Evolutionary conservation across 2,888 invertebrate species (phyloP), one percentile per base, ranked within the genome.

Genomic region (Aleiodes alternator): DNA sequence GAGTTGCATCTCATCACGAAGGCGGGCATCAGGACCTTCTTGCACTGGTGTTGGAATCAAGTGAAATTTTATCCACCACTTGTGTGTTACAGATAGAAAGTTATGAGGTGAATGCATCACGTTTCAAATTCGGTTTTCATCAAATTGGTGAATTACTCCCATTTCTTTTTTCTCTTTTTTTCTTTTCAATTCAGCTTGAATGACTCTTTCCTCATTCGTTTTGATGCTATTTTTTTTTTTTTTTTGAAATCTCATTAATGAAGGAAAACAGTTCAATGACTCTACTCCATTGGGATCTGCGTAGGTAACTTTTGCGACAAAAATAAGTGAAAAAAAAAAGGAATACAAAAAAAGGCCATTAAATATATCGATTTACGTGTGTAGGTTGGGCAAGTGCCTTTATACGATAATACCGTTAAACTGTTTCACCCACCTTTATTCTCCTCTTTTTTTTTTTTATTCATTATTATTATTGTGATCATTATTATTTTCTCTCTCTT

Each of bases 1-100:
- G 57, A 74, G 74, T 61, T 57, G 31, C 64, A 78, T 64, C 55
- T 72, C 66, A 57, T 76, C 69, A 74, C 76, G 77, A 76, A 72
- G 73, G 64, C 70, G 57, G 66, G 64, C 55, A 51, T 34, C 12
- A 78, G 69, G 71, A 57, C 68, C 64, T 61, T 69, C 43, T 72
- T 72, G 72, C 66, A 56, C 68, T 69, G 23, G 66, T 14, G 66
- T 69, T 68, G 75, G 79, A 78, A 82, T 83, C 84, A 84, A 86
- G 84, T 86, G 86, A 86, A 86, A 86, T 86, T 85, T 82, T 84
- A 11, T 8, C 6, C 38, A 85, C 83, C 84, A 83, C 70, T 77
- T 80, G 83, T 43, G 8, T 78, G 83, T 84, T 84, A 80, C 81
- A 80, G 81, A 82, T 86, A 86, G 86, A 86, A 86, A 86, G 86